phyloP scores from a whole-genome alignment of 2,797 vertebrate genomes.

The Myotis daubentonii region DNA sequence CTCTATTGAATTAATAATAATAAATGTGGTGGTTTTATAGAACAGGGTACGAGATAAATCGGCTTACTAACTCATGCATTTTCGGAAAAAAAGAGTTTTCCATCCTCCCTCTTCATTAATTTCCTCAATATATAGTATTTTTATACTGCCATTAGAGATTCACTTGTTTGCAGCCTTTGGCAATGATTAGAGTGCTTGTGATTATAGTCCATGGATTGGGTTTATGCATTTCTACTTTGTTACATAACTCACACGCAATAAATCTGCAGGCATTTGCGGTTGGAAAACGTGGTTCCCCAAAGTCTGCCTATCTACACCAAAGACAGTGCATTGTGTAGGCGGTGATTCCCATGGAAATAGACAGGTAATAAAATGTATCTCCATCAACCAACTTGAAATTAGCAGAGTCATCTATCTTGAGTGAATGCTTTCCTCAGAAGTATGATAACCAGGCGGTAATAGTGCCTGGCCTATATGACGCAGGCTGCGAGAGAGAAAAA shows the following conservation, averaged over 20 bases:
- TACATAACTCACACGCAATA: background rate
- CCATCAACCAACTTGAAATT: background rate
- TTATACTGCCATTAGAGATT: background rate
- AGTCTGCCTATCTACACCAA: background rate
- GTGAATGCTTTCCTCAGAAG: background rate
- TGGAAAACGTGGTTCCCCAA: background rate
- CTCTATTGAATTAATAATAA: background rate
- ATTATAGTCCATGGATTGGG: background rate
- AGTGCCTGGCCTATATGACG: background rate
- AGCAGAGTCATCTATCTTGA: background rate
- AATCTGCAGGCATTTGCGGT: background rate
- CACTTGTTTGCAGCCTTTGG: constrained; percentile 7
- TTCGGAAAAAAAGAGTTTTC: background rate
- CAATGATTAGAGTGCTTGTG: background rate
- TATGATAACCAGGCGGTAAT: background rate
- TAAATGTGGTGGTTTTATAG: background rate
- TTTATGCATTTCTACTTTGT: background rate
- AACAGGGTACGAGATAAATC: constrained; percentile 9
- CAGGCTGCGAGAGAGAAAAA: background rate
- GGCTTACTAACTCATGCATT: background rate
- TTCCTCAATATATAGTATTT: constrained; percentile 45
- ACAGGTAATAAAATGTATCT: background rate
- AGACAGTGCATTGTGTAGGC: background rate
- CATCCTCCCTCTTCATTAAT: constrained; percentile 22
- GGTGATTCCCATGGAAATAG: background rate